Evolutionary conservation across 2,113 vertebrate genomes (phyloP).

Genomic region (Trichechus manatus): DNA sequence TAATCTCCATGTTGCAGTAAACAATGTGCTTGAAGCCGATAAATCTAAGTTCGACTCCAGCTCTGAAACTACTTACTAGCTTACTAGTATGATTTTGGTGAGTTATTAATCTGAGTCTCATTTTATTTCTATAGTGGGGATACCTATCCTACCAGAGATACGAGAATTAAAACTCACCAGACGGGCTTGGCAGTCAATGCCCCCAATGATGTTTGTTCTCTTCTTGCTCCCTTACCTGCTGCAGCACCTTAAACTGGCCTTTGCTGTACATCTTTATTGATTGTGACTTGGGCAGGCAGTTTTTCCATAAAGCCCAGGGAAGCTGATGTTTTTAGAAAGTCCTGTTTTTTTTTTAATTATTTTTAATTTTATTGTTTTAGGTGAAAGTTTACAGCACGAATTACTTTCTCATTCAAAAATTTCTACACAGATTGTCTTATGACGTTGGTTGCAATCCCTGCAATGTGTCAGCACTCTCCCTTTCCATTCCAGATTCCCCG

Average conservation of each 20-base stretch:
- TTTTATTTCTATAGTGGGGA: not conserved
- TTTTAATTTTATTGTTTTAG: too few species aligned
- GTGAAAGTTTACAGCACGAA: too few species aligned
- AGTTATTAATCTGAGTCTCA: not conserved
- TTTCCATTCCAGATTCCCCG: too few species aligned
- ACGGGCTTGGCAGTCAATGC: not conserved
- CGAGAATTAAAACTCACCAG: accelerated
- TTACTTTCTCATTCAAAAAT: too few species aligned
- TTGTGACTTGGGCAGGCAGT: not conserved
- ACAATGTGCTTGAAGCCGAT: not conserved
- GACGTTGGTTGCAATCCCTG: too few species aligned
- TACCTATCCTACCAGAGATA: not conserved
- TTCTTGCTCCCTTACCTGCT: not conserved
- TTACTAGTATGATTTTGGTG: not conserved
- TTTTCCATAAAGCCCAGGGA: not conserved
- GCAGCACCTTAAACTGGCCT: not conserved
- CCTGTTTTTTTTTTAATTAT: too few species aligned
- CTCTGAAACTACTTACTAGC: not conserved
- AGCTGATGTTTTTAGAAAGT: too few species aligned
- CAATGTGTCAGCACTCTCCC: too few species aligned
- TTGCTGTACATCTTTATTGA: not conserved
- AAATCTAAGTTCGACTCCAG: not conserved
- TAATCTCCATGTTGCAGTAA: not conserved
- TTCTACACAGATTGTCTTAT: too few species aligned
- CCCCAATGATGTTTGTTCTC: not conserved